Percentiles rank a stretch among this genome's conserved stretches.
Conservation (phyloP, 2,888 invertebrate genomes). For the Ichneumoninae sp. region DNA sequence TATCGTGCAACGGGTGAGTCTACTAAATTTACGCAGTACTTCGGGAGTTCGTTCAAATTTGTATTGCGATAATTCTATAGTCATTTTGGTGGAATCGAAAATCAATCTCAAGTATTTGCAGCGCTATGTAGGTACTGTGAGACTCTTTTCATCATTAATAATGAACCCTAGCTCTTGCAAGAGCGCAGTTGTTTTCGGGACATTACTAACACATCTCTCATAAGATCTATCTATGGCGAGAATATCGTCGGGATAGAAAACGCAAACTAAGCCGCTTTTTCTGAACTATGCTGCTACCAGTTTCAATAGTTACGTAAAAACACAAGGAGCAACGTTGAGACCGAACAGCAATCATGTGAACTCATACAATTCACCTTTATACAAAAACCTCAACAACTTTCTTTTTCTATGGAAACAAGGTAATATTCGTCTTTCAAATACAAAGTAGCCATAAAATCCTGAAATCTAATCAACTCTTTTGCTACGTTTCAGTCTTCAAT, state of each 20-base stretch:
- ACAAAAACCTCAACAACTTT: slow-evolving; percentile 22
- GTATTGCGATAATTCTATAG: slow-evolving; percentile 31
- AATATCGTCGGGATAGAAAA: slow-evolving; percentile 44
- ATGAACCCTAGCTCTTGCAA: slow-evolving; percentile 50
- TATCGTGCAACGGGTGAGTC: slow-evolving; percentile 15
- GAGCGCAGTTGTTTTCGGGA: slow-evolving; percentile 14
- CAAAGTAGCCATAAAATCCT: background rate
- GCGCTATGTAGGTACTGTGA: slow-evolving; percentile 25
- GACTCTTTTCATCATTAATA: slow-evolving; percentile 31
- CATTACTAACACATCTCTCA: slow-evolving; percentile 34
- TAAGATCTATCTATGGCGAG: slow-evolving; percentile 32
- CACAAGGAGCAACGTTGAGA: slow-evolving; percentile 30
- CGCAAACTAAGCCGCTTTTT: slow-evolving; percentile 29
- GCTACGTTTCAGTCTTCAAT: no score
- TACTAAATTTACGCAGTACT: slow-evolving; percentile 11
- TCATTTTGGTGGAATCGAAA: slow-evolving; percentile 41
- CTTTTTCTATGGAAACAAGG: slow-evolving; percentile 30
- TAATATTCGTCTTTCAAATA: slow-evolving; percentile 40
- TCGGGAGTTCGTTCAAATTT: slow-evolving; percentile 31
- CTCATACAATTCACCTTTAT: slow-evolving; percentile 38
- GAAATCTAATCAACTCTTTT: no score
- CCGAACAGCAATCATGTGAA: slow-evolving; percentile 47
- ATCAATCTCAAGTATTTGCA: slow-evolving; percentile 50
- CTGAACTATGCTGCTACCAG: slow-evolving; percentile 37
- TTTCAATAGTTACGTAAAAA: slow-evolving; percentile 44